Conservation (phyloP, 2,888 invertebrate species). For the Coenonympha arcania region DNA sequence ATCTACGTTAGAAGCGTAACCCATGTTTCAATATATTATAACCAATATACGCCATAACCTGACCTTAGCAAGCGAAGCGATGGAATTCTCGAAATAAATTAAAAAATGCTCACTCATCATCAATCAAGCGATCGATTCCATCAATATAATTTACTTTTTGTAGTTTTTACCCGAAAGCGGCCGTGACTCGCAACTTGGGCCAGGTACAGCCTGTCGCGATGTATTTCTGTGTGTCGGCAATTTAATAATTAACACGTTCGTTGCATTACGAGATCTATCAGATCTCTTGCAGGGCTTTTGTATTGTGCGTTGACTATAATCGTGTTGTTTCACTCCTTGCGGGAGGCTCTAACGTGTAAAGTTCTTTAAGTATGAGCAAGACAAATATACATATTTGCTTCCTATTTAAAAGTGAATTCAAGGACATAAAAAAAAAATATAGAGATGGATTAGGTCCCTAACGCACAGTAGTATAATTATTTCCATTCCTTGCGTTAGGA, state of each 20-base stretch:
- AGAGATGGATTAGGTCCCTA: too few relatives aligned
- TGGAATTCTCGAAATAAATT: constrained; percentile 71
- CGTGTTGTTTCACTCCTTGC: too few relatives aligned
- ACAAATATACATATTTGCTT: too few relatives aligned
- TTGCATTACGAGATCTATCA: too few relatives aligned
- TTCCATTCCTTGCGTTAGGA: too few relatives aligned
- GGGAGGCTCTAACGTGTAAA: too few relatives aligned
- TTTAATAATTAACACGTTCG: constrained; percentile 28
- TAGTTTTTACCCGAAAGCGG: constrained; percentile 71
- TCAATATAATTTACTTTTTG: constrained; percentile 74
- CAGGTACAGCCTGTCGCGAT: constrained; percentile 47
- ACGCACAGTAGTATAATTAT: too few relatives aligned
- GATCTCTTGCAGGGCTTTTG: too few relatives aligned
- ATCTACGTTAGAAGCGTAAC: constrained; percentile 10
- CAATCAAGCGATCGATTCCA: constrained; percentile 73
- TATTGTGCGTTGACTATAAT: too few relatives aligned
- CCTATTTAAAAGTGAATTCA: too few relatives aligned
- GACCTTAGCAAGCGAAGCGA: constrained; percentile 48
- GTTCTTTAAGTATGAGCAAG: too few relatives aligned
- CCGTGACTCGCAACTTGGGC: constrained; percentile 63
- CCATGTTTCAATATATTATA: constrained; percentile 6
- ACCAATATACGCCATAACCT: constrained; percentile 1
- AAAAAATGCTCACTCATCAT: constrained; percentile 73
- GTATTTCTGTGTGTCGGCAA: constrained; percentile 25
- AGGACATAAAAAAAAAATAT: too few relatives aligned